Percentiles rank a stretch among this genome's conserved stretches.
Conservation (phyloP, 1,140 invertebrate genomes). For the Anastrepha ludens region DNA sequence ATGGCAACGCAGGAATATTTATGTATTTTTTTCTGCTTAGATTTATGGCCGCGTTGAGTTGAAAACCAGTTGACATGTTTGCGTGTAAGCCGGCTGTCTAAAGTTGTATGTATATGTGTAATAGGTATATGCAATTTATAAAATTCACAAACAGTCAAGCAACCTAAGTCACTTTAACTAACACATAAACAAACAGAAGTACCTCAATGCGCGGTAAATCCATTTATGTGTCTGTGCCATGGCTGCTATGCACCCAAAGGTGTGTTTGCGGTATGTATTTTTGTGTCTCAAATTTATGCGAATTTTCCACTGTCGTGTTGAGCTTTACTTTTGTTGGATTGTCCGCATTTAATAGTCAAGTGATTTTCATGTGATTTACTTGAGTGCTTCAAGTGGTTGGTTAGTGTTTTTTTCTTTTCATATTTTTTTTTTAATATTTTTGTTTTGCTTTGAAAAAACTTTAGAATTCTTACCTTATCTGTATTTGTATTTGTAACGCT, state of each 20-base stretch:
- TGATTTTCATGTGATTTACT: slow-evolving; percentile 49
- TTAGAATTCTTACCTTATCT: neutral
- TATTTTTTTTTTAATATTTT: neutral
- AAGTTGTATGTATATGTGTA: neutral
- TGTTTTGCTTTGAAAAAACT: no score
- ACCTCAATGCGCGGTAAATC: neutral
- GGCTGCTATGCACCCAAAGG: neutral
- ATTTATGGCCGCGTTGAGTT: slow-evolving; percentile 49
- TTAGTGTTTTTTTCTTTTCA: neutral
- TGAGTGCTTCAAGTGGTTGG: slow-evolving; percentile 23
- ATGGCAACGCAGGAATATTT: neutral
- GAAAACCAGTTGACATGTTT: slow-evolving; percentile 40
- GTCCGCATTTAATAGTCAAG: slow-evolving; percentile 50
- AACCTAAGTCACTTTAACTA: neutral
- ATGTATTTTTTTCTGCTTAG: neutral
- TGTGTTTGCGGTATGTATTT: slow-evolving; percentile 5
- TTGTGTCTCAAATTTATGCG: slow-evolving; percentile 37
- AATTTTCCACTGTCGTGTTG: slow-evolving; percentile 37
- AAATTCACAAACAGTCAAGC: neutral
- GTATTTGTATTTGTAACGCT: neutral
- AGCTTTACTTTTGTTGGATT: slow-evolving; percentile 42
- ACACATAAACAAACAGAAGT: slow-evolving; percentile 8
- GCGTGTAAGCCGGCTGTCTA: neutral
- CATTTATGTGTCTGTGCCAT: slow-evolving; percentile 10
- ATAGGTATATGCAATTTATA: neutral